Base-by-base conservation (phyloP, 2,888 invertebrate species). In the Lycophotia porphyrea region DNA sequence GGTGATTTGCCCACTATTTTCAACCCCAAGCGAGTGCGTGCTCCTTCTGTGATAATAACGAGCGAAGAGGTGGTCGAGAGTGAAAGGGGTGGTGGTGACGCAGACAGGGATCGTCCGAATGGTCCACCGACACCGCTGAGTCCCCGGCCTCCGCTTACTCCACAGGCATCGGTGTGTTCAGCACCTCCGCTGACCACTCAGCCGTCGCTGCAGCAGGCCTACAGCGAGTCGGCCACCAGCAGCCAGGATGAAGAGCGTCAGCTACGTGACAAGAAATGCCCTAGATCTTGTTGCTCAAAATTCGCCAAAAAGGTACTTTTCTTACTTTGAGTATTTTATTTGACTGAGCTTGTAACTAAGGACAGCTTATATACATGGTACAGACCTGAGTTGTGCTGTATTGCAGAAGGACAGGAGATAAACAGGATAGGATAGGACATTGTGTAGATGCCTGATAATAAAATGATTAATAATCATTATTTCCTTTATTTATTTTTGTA, bases 1-100 rank as follows among this genome's bases (percentile, higher is more conserved):
- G 97, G 97, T 89, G 98, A 98, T 93, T 97, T 98, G 95, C 97
- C 98, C 86, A 98, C 98, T 86, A 98, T 98, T 91, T 98, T 98
- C 94, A 98, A 98, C 94, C 98, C 98, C 64, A 97, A 97, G 92
- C 96, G 97, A 86, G 97, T 97, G 76, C 97, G 97, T 81, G 97
- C 97, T 78, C 97, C 97, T 84, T 97, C 97, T 74, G 97, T 97
- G 84, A 97, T 98, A 89, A 97, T 98, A 85, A 97, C 97, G 66
- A 97, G 97, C 87, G 97, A 97, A 86, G 97, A 97, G 87, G 96
- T 97, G 68, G 93, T 94, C 70, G 96, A 95, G 78, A 93, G 86
- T 78, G 97, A 94, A 79, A 92, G 93, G 42, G 91, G 91, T 66
- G 91, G 92, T 58, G 93, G 92, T 39, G 94, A 93, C 68, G 93